Conservation (phyloP, 2,113 vertebrate species). For the Odontesthes bonariensis region DNA sequence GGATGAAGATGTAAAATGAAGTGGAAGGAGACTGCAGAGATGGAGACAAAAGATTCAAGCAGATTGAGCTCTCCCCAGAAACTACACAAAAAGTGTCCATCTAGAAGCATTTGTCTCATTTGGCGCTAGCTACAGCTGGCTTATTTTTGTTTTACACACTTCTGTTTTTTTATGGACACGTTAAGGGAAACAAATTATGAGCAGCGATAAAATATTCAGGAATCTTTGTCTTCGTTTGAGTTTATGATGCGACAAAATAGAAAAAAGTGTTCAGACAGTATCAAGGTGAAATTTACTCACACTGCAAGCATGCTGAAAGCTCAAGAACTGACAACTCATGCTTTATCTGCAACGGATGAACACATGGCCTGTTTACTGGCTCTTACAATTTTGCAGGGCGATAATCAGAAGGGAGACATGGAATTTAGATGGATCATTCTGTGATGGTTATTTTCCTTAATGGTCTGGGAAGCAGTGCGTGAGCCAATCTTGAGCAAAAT, state of each 20-base stretch:
- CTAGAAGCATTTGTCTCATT: constrained; percentile 53
- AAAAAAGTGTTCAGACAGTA: not conserved
- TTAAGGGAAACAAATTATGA: constrained; percentile 21
- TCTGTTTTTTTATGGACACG: constrained; percentile 12
- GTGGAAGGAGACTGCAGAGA: not conserved
- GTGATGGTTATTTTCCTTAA: too few relatives aligned
- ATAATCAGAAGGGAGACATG: too few relatives aligned
- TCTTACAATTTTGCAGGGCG: too few relatives aligned
- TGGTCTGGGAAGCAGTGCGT: too few relatives aligned
- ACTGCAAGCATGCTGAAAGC: constrained; percentile 9
- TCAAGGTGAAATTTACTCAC: constrained; percentile 27
- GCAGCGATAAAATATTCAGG: constrained; percentile 29
- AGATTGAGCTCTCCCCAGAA: constrained; percentile 44
- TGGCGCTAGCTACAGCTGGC: constrained; percentile 20
- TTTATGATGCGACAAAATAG: constrained; percentile 2
- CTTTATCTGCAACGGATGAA: not conserved
- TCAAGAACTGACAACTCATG: constrained; percentile 22
- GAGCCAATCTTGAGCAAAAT: not conserved
- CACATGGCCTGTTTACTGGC: not conserved
- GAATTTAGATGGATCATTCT: too few relatives aligned
- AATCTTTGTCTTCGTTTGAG: constrained; percentile 11
- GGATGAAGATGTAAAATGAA: constrained; percentile 20
- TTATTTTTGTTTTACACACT: constrained; percentile 27
- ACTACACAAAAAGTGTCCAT: constrained; percentile 38
- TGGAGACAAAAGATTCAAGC: constrained; percentile 24